Percentiles rank a stretch among this genome's conserved stretches.
Evolutionary conservation across 2,113 vertebrate genomes (phyloP).

Genomic region (Oostethus manadensis): DNA sequence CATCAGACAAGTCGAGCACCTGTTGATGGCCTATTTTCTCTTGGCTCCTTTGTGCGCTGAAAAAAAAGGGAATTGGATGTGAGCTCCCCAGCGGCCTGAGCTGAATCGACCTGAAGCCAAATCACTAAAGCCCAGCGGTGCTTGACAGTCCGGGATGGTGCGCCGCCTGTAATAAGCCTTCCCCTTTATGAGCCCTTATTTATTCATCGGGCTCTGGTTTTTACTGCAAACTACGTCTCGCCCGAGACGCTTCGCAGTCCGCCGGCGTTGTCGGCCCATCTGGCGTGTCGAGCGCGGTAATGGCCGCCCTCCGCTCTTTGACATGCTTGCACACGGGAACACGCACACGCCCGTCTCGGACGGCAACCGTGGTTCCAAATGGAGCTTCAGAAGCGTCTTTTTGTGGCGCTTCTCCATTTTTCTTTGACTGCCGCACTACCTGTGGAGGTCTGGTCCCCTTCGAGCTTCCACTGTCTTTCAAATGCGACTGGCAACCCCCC

Average conservation of each 20-base stretch:
- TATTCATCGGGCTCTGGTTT: slow-evolving; percentile 54
- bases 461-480: slow-evolving; percentile 37
- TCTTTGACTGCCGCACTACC: slow-evolving; percentile 29
- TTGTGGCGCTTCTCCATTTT: no score
- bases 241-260: neutral
- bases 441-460: slow-evolving; percentile 33
- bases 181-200: slow-evolving; percentile 62
- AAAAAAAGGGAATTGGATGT: slow-evolving; percentile 67
- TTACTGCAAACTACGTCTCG: slow-evolving; percentile 19
- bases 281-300: slow-evolving; percentile 32
- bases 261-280: slow-evolving; percentile 1
- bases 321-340: slow-evolving; percentile 4
- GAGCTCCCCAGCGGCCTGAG: slow-evolving; percentile 59
- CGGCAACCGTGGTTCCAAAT: no score
- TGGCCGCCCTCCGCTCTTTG: slow-evolving; percentile 40
- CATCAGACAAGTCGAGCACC: slow-evolving; percentile 60
- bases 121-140: slow-evolving; percentile 70
- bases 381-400: no score
- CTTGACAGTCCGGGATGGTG: slow-evolving; percentile 67
- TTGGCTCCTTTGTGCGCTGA: slow-evolving; percentile 57
- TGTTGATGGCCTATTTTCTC: slow-evolving; percentile 62
- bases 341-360: no score
- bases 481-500: no score
- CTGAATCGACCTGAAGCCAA: slow-evolving; percentile 75
- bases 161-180: slow-evolving; percentile 29